Percentiles rank a stretch among this genome's conserved stretches.
phyloP scores from a whole-genome alignment of 1,140 invertebrate genomes.

The Drosophila triauraria region DNA sequence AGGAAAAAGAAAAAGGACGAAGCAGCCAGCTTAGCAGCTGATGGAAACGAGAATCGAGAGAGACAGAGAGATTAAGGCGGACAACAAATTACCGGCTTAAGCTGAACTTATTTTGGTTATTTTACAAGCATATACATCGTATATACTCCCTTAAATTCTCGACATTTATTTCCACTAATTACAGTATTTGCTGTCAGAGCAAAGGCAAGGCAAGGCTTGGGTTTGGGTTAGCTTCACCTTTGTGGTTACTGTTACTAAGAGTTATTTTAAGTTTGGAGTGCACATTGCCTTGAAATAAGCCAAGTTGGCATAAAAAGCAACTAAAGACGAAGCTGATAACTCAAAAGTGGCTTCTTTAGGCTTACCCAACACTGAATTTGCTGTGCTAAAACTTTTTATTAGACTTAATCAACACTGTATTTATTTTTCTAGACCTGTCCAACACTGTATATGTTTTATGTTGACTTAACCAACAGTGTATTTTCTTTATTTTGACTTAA shows the following conservation, averaged over 20 bases:
- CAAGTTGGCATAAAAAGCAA: too few species aligned
- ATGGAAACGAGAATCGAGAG: slow-evolving; percentile 24
- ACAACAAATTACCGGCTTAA: slow-evolving; percentile 40
- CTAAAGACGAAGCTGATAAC: too few species aligned
- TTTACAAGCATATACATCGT: slow-evolving; percentile 1
- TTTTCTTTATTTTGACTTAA: background rate
- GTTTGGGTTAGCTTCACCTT: background rate
- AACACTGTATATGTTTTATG: background rate
- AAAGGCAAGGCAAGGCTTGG: background rate
- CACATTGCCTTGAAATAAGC: too few species aligned
- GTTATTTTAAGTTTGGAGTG: too few species aligned
- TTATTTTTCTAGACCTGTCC: too few species aligned
- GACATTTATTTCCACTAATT: slow-evolving; percentile 7
- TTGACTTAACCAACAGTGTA: background rate
- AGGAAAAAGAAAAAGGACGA: background rate
- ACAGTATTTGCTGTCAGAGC: slow-evolving; percentile 2
- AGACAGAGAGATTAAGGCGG: slow-evolving; percentile 17
- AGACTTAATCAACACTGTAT: too few species aligned
- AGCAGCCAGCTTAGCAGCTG: slow-evolving; percentile 12
- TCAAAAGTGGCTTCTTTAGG: too few species aligned
- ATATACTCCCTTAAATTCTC: background rate
- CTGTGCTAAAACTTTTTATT: too few species aligned
- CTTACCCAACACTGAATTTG: too few species aligned
- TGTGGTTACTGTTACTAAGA: background rate
- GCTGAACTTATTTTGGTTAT: slow-evolving; percentile 25